Percentiles rank a stretch among this genome's conserved stretches.
These are phyloP conservation scores for Grammomys dolichurus DNA, from an alignment of 2,113 vertebrate genomes.

Conservation along the genomic window DNA sequence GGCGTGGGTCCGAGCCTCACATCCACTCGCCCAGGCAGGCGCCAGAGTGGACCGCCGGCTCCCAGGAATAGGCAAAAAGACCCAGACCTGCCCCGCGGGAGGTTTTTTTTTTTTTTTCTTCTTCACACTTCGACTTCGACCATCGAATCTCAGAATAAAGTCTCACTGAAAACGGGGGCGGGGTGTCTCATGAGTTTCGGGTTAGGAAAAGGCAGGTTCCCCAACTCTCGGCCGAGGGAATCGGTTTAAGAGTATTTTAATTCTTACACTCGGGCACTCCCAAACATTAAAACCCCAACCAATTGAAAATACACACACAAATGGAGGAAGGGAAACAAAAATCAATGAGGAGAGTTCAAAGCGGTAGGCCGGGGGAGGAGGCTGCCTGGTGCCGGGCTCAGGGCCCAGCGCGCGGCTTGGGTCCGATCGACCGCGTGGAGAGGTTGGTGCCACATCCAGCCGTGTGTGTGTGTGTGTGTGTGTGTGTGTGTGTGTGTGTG, in stretches of 20 bases:
- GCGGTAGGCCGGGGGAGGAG: neutral
- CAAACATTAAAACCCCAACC: slow-evolving; percentile 63
- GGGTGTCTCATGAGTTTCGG: neutral
- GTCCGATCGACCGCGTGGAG: neutral
- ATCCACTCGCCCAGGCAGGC: neutral
- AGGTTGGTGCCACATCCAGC: neutral
- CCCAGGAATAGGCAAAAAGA: neutral
- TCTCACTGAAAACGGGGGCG: neutral
- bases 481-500: neutral
- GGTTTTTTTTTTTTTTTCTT: neutral
- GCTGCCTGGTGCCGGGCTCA: neutral
- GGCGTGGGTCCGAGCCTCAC: neutral
- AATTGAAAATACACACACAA: slow-evolving; percentile 52
- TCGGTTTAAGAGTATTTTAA: slow-evolving; percentile 53
- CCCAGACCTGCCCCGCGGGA: neutral
- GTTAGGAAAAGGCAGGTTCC: neutral
- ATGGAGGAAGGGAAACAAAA: slow-evolving; percentile 26
- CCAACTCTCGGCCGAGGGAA: neutral
- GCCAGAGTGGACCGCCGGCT: neutral
- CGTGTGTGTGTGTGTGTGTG: neutral
- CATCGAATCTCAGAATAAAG: neutral
- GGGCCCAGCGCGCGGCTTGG: neutral
- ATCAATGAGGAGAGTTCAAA: slow-evolving; percentile 71
- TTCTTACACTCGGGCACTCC: slow-evolving; percentile 51
- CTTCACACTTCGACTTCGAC: neutral